A percentile compares a stretch with the other conserved stretches of the same genome.
Evolutionary conservation across 2,888 invertebrate genomes (phyloP).

Genomic region (Sturmia bella): DNA sequence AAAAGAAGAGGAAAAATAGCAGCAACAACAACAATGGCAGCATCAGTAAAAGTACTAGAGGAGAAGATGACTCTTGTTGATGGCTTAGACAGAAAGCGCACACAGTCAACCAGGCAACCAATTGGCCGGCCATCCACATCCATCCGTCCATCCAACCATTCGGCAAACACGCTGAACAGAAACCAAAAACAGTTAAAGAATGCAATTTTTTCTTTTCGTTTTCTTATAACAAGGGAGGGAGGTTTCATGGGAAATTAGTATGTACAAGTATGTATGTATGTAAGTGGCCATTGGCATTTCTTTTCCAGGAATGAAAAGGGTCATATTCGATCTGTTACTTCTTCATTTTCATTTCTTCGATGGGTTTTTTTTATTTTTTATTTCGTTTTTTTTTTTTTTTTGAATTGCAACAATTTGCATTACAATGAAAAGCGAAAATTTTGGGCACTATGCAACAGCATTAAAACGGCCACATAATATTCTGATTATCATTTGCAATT

Average conservation of each 20-base stretch:
- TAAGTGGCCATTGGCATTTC: constrained; percentile 59
- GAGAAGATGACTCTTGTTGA: constrained; percentile 59
- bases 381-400: constrained; percentile 22
- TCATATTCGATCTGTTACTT: constrained; percentile 53
- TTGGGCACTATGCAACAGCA: not conserved
- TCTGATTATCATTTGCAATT: constrained; percentile 55
- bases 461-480: constrained; percentile 47
- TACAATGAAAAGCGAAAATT: constrained; percentile 65
- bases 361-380: not conserved
- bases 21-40: not conserved
- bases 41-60: constrained; percentile 3
- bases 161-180: not conserved
- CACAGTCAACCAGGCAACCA: not conserved
- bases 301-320: constrained; percentile 68
- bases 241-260: constrained; percentile 48
- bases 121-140: not conserved
- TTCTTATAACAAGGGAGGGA: constrained; percentile 23
- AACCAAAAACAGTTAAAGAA: constrained; percentile 30
- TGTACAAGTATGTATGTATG: too few relatives aligned
- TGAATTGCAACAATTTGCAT: constrained; percentile 57
- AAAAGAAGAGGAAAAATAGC: constrained; percentile 62
- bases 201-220: constrained; percentile 23
- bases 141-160: constrained; percentile 6
- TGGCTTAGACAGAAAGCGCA: constrained; percentile 48
- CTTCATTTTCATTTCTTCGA: constrained; percentile 23